Evolutionary conservation across 2,113 vertebrate genomes (phyloP).

Genomic region (Perca fluviatilis): DNA sequence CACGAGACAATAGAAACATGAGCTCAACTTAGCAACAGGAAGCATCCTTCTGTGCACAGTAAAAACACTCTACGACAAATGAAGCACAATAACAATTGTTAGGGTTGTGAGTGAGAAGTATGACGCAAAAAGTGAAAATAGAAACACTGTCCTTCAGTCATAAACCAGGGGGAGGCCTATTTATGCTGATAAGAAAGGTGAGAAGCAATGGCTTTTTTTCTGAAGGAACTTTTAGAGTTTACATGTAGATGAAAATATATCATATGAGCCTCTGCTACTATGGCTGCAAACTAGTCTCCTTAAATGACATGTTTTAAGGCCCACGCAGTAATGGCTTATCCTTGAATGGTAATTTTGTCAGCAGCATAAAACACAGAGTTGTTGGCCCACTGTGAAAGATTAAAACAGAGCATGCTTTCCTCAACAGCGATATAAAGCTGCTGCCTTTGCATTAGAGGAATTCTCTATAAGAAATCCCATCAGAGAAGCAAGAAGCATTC

Average conservation of each 20-base stretch:
- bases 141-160: slow-evolving; percentile 31
- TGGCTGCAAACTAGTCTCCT: slow-evolving; percentile 2
- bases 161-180: slow-evolving; percentile 8
- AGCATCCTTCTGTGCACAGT: slow-evolving; percentile 55
- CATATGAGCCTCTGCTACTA: background rate
- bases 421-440: slow-evolving; percentile 23
- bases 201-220: background rate
- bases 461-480: slow-evolving; percentile 44
- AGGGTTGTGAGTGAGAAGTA: slow-evolving; percentile 13
- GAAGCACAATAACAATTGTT: slow-evolving; percentile 43
- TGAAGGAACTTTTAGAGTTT: background rate
- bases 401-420: slow-evolving; percentile 25
- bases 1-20: slow-evolving; percentile 70
- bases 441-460: slow-evolving; percentile 34
- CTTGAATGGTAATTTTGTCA: slow-evolving; percentile 31
- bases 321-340: slow-evolving; percentile 8
- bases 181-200: slow-evolving; percentile 7
- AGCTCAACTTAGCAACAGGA: slow-evolving; percentile 76
- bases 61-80: slow-evolving; percentile 23
- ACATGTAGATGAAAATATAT: background rate
- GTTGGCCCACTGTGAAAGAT: slow-evolving; percentile 15
- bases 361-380: slow-evolving; percentile 10
- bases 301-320: slow-evolving; percentile 3
- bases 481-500: slow-evolving; percentile 34
- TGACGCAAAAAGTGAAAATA: slow-evolving; percentile 57